Evolutionary conservation across 2,797 vertebrate genomes (phyloP).

Genomic region (Crenichthys baileyi): DNA sequence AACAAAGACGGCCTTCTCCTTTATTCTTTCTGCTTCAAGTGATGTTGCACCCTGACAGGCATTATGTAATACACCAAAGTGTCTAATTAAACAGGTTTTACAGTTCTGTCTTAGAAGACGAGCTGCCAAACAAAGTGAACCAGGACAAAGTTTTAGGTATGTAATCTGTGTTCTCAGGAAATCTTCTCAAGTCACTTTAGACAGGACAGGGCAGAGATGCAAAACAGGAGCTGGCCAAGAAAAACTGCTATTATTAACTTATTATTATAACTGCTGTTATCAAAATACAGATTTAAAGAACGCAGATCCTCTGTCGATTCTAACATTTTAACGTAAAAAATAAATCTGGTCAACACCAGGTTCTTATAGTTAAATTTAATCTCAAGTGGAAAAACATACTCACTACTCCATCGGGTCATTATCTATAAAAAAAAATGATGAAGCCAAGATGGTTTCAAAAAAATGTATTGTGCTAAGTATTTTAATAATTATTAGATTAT

Average conservation of each 20-base stretch:
- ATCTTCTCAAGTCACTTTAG: background rate
- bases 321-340: background rate
- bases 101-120: constrained; percentile 17
- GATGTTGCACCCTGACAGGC: constrained; percentile 25
- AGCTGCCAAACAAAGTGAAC: background rate
- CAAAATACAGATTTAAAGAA: background rate
- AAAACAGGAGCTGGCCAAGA: background rate
- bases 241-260: background rate
- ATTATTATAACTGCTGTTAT: too few relatives aligned
- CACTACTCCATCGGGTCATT: background rate
- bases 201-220: background rate
- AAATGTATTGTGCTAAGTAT: background rate
- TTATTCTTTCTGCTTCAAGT: constrained; percentile 51
- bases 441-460: background rate
- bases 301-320: background rate
- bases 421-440: background rate
- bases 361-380: background rate
- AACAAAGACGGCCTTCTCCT: constrained; percentile 70
- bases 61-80: constrained; percentile 54
- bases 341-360: background rate
- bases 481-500: background rate
- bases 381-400: background rate
- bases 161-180: background rate
- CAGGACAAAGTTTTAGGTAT: background rate
- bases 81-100: constrained; percentile 54